Evolutionary conservation across 1,140 invertebrate species (phyloP).

Genomic region (Cheumatopsyche charites): DNA sequence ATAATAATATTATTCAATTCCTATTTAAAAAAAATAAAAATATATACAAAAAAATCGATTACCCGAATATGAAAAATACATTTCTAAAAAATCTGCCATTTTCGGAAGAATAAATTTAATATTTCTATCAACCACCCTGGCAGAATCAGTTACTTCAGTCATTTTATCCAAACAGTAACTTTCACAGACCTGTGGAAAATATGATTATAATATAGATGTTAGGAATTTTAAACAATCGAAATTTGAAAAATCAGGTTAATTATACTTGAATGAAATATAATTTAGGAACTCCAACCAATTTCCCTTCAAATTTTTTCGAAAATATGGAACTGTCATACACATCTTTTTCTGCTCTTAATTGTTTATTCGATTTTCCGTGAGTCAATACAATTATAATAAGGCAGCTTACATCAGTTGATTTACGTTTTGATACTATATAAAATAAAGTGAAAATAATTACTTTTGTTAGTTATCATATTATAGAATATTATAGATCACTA

Average conservation of each 20-base stretch:
- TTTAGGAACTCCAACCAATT: slow-evolving; percentile 19
- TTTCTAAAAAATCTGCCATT: slow-evolving; percentile 5
- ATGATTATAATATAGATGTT: no score
- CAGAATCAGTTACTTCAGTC: background rate
- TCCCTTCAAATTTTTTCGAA: background rate
- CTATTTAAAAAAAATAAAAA: background rate
- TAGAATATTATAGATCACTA: background rate
- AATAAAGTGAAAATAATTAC: background rate
- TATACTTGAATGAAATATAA: slow-evolving; percentile 5
- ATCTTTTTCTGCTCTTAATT: background rate
- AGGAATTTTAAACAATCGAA: background rate
- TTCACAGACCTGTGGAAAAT: no score
- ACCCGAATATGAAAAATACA: slow-evolving; percentile 9
- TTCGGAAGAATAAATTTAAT: background rate
- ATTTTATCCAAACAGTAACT: background rate
- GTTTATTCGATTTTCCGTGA: background rate
- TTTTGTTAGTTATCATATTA: background rate
- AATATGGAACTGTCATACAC: background rate
- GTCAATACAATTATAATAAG: slow-evolving; percentile 9
- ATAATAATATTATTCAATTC: no score
- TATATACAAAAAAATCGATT: no score
- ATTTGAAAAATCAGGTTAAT: background rate
- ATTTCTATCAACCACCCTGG: background rate
- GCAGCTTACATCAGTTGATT: slow-evolving; percentile 15
- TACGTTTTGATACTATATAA: background rate